These are phyloP conservation scores for Zeuzera pyrina DNA, from an alignment of 2,888 invertebrate genomes.

Conservation along the genomic window DNA sequence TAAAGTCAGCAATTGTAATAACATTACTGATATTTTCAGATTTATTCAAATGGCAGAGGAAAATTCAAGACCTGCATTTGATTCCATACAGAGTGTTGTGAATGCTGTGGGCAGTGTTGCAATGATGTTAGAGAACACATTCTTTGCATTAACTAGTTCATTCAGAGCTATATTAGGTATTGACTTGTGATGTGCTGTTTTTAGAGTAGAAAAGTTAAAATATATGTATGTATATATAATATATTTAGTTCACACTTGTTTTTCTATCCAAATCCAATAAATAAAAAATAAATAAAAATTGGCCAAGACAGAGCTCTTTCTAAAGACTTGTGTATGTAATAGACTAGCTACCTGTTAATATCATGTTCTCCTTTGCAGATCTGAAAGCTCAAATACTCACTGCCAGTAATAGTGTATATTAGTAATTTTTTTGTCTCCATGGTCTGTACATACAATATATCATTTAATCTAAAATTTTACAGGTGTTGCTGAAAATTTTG, in stretches of 20 bases:
- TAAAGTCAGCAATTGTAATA: no score
- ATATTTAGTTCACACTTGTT: no score
- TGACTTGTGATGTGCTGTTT: no score
- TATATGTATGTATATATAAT: no score
- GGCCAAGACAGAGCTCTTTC: no score
- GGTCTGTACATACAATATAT: background rate
- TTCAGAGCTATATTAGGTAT: constrained; percentile 91
- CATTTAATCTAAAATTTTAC: constrained; percentile 7
- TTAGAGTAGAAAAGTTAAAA: no score
- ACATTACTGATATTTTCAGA: constrained; percentile 44
- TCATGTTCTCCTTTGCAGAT: no score
- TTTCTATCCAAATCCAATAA: no score
- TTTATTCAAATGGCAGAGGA: constrained; percentile 93
- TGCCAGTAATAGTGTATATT: background rate
- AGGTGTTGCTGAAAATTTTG: constrained; percentile 96
- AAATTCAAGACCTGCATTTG: constrained; percentile 92
- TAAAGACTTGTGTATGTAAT: no score
- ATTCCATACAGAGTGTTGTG: constrained; percentile 94
- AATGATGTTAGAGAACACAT: constrained; percentile 97
- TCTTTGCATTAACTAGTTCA: constrained; percentile 95
- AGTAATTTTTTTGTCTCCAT: background rate
- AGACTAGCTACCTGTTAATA: no score
- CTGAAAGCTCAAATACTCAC: no score
- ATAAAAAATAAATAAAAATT: no score
- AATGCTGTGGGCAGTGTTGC: constrained; percentile 94